phyloP scores from a whole-genome alignment of 2,113 vertebrate genomes.

The Fregata magnificens region DNA sequence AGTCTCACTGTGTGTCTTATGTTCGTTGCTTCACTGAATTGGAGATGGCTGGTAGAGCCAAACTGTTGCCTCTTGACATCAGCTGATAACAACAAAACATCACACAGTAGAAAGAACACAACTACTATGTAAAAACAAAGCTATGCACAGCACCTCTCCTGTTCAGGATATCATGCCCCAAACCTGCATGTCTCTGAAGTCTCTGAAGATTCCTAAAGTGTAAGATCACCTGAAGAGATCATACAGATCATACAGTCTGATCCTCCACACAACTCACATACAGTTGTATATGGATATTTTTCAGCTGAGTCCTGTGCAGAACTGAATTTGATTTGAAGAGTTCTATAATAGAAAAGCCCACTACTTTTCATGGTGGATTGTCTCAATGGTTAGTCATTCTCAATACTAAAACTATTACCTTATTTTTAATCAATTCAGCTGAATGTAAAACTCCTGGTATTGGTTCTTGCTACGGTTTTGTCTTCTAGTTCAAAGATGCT shows the following conservation, averaged over 20 bases:
- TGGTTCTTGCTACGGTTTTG: neutral
- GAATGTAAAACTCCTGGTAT: neutral
- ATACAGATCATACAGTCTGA: neutral
- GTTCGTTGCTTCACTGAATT: neutral
- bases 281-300: neutral
- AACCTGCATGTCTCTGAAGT: neutral
- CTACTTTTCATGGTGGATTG: neutral
- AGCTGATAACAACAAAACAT: neutral
- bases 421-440: neutral
- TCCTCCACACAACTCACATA: neutral
- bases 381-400: neutral
- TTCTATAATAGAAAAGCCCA: neutral
- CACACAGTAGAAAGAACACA: neutral
- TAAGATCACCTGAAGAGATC: neutral
- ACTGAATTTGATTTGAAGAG: neutral
- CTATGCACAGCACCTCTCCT: rapidly evolving
- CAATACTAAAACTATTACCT: neutral
- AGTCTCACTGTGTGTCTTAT: neutral
- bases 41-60: neutral
- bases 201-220: neutral
- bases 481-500: neutral
- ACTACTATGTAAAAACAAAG: neutral
- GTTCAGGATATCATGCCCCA: neutral
- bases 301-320: neutral
- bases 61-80: neutral